These are phyloP conservation scores for Calliphora vomitoria DNA, from an alignment of 2,888 invertebrate species.

Conservation along the genomic window DNA sequence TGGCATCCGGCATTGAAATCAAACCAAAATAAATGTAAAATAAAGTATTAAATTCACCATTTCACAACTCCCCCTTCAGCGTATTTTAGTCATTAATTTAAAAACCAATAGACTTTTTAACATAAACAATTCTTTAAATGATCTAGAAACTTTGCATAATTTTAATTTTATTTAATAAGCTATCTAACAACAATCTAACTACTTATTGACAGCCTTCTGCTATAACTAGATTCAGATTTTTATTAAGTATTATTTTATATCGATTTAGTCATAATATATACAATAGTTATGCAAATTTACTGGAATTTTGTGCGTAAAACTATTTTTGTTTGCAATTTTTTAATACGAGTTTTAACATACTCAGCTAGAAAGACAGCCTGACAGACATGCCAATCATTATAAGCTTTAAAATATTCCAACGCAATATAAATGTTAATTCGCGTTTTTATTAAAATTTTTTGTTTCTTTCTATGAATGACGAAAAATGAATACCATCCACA, in stretches of 20 bases:
- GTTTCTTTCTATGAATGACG: constrained; percentile 20
- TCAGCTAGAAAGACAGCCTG: neutral
- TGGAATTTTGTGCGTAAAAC: constrained; percentile 23
- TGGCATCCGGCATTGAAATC: constrained; percentile 8
- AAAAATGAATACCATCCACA: constrained; percentile 28
- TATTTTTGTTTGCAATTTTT: neutral
- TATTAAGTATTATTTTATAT: too few species aligned
- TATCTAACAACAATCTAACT: too few species aligned
- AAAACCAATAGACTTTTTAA: too few species aligned
- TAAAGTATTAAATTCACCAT: too few species aligned
- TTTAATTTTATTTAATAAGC: too few species aligned
- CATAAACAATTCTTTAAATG: too few species aligned
- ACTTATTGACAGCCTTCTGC: too few species aligned
- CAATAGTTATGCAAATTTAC: neutral
- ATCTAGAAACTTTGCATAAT: too few species aligned
- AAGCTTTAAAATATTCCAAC: neutral
- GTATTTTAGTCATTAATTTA: too few species aligned
- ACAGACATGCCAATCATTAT: neutral
- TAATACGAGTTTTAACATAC: neutral
- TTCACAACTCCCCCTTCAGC: too few species aligned
- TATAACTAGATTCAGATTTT: too few species aligned
- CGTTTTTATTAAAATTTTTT: constrained; percentile 4
- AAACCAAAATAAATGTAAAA: neutral
- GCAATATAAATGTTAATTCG: constrained; percentile 2
- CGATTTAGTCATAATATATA: neutral